Evolutionary conservation across 2,888 invertebrate species (phyloP).

Genomic region (Nemotelus pantherinus): DNA sequence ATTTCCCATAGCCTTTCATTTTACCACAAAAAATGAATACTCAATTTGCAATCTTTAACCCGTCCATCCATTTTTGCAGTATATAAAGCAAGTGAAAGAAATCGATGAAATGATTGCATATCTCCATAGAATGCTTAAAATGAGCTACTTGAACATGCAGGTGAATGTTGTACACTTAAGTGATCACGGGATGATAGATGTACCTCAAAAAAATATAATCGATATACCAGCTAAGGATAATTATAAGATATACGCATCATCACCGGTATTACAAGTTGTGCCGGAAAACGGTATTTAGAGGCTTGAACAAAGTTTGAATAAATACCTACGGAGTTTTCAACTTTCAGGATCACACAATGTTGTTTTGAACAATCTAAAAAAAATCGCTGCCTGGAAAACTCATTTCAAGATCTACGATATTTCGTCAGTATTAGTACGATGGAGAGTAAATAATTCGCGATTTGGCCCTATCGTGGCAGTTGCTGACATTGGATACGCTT

Average conservation of each 20-base stretch:
- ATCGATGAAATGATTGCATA: background rate
- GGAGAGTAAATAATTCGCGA: conserved; percentile 71
- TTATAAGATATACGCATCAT: conserved; percentile 64
- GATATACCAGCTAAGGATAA: conserved; percentile 62
- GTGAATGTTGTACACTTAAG: conserved; percentile 75
- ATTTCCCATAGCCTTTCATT: background rate
- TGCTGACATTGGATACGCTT: conserved; percentile 69
- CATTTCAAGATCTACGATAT: conserved; percentile 69
- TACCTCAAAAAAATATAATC: conserved; percentile 64
- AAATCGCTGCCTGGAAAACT: conserved; percentile 52
- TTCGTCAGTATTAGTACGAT: conserved; percentile 69
- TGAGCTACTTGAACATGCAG: conserved; percentile 62
- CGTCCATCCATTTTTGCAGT: background rate
- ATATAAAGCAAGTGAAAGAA: background rate
- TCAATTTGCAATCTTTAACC: background rate
- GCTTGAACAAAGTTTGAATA: background rate
- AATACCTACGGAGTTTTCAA: background rate
- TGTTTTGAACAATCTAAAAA: conserved; percentile 58
- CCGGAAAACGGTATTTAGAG: conserved; percentile 62
- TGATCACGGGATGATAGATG: conserved; percentile 77
- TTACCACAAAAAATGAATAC: background rate
- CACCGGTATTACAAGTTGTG: conserved; percentile 70
- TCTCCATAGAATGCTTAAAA: conserved; percentile 64
- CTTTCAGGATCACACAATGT: background rate
- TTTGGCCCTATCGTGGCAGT: conserved; percentile 72